Evolutionary conservation across 1,140 invertebrate genomes (phyloP).

Genomic region (Andrena cerasifolii): DNA sequence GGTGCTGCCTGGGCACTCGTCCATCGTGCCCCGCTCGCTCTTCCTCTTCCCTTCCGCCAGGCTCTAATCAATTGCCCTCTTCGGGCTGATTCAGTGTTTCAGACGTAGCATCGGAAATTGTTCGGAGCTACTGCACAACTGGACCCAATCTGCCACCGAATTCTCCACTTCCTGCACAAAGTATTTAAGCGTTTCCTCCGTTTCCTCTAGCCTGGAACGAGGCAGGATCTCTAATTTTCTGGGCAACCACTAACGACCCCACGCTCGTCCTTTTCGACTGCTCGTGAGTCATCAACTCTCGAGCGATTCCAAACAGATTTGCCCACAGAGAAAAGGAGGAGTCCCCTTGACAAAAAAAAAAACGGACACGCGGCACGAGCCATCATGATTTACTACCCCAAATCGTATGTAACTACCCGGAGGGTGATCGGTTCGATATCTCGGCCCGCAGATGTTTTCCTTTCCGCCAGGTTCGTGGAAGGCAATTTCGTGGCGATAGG

Average conservation of each 20-base stretch:
- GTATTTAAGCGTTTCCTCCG: no score
- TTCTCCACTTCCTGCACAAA: no score
- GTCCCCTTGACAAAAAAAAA: slow-evolving; percentile 39
- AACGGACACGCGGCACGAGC: slow-evolving; percentile 34
- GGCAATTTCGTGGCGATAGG: slow-evolving; percentile 46
- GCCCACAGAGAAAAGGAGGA: background rate
- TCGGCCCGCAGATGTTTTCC: slow-evolving; percentile 63
- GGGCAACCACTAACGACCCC: slow-evolving; percentile 1
- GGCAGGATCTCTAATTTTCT: no score
- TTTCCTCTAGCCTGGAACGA: no score
- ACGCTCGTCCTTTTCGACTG: background rate
- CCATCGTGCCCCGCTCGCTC: background rate
- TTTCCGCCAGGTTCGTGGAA: slow-evolving; percentile 47
- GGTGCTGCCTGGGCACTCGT: background rate
- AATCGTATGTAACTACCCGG: slow-evolving; percentile 3
- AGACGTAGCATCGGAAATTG: no score
- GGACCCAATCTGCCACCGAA: no score
- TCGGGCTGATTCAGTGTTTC: no score
- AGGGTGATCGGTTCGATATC: slow-evolving; percentile 7
- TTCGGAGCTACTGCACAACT: no score
- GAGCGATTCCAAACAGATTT: slow-evolving; percentile 1
- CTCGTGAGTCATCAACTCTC: background rate
- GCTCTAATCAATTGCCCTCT: no score
- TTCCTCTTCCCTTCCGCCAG: no score
- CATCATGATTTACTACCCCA: slow-evolving; percentile 19